Evolutionary conservation across 1,140 invertebrate genomes (phyloP).

Genomic region (Phortica variegata): DNA sequence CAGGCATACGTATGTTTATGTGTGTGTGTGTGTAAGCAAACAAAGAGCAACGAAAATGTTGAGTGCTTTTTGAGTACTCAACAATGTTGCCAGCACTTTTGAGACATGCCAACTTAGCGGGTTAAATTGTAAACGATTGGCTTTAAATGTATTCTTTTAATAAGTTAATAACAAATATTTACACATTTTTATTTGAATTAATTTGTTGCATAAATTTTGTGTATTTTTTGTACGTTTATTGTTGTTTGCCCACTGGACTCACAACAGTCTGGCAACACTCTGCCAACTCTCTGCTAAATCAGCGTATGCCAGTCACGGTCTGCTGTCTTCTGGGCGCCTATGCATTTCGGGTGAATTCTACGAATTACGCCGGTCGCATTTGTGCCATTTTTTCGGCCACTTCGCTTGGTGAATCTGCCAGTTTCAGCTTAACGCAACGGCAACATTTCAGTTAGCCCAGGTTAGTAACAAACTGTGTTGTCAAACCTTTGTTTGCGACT

Average conservation of each 20-base stretch:
- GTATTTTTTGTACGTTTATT: too few species aligned
- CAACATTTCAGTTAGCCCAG: too few species aligned
- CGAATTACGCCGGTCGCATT: slow-evolving; percentile 40
- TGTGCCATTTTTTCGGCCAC: slow-evolving; percentile 15
- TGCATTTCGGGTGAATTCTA: slow-evolving; percentile 54
- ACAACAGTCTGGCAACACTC: not conserved
- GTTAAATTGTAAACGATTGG: too few species aligned
- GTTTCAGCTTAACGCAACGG: too few species aligned
- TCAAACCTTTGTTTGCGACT: not conserved
- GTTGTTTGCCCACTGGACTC: too few species aligned
- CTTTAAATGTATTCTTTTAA: not conserved
- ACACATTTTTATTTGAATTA: too few species aligned
- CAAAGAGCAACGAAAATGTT: slow-evolving; percentile 31
- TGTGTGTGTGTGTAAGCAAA: not conserved
- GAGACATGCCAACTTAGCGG: too few species aligned
- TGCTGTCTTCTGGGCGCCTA: slow-evolving; percentile 33
- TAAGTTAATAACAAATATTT: not conserved
- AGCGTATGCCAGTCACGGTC: not conserved
- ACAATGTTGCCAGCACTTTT: too few species aligned
- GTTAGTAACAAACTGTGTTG: not conserved
- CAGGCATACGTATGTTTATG: not conserved
- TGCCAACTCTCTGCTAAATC: not conserved
- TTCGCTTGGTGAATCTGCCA: not conserved
- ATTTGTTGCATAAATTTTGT: too few species aligned
- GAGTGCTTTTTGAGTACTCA: not conserved